Conservation (phyloP, 2,888 invertebrate species). For the Lypha dubia region DNA sequence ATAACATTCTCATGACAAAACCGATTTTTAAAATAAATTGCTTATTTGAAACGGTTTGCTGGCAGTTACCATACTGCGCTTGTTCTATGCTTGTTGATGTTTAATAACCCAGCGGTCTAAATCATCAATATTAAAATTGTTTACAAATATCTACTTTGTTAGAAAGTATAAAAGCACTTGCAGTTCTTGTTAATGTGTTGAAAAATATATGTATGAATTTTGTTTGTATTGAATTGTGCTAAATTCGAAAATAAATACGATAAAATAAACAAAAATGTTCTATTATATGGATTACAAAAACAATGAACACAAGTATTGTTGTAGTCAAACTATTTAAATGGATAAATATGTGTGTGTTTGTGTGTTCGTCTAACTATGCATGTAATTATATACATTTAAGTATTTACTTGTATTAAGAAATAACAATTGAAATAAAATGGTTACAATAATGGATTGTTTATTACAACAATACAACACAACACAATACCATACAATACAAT, state of each 20-base stretch:
- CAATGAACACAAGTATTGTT: not conserved
- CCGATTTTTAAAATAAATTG: no score
- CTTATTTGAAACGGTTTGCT: no score
- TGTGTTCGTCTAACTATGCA: not conserved
- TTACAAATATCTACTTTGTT: no score
- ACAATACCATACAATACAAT: no score
- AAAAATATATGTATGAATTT: not conserved
- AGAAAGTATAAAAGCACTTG: no score
- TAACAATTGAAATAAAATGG: not conserved
- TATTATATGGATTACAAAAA: not conserved
- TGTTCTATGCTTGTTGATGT: no score
- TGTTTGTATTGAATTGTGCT: not conserved
- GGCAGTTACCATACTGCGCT: no score
- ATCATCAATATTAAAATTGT: no score
- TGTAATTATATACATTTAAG: not conserved
- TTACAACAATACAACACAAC: no score
- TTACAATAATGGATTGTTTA: constrained; percentile 9
- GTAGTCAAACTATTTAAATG: not conserved
- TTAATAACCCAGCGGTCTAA: no score
- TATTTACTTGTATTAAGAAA: not conserved
- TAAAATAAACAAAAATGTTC: not conserved
- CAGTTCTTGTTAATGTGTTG: no score
- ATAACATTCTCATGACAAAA: no score
- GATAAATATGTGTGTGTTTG: not conserved
- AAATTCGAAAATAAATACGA: not conserved